Evolutionary conservation across 2,797 vertebrate species (phyloP).

Genomic region (Mormyrops boulengeri): DNA sequence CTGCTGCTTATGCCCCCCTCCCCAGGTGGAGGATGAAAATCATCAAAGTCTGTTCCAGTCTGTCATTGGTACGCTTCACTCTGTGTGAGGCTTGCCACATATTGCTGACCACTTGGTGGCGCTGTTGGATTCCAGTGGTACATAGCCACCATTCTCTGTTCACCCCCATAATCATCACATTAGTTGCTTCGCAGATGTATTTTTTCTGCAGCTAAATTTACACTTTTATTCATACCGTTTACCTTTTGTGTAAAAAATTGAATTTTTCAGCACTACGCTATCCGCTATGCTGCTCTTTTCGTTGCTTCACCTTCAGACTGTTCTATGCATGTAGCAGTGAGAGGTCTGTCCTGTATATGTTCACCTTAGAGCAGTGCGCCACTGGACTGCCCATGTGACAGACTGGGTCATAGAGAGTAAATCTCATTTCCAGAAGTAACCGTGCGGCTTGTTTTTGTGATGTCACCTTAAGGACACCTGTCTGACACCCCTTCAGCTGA

Average conservation of each 20-base stretch:
- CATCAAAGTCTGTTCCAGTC: background rate
- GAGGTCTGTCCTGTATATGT: background rate
- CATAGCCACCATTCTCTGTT: background rate
- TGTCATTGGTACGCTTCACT: background rate
- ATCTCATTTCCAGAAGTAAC: background rate
- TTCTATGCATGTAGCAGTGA: background rate
- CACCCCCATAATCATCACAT: background rate
- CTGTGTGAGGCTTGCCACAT: background rate
- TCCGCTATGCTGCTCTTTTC: background rate
- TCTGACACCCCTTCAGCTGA: background rate
- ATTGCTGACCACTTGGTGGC: background rate
- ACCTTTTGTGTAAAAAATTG: background rate
- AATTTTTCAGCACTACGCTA: background rate
- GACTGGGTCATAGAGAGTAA: background rate
- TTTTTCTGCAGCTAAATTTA: background rate
- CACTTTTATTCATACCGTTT: background rate
- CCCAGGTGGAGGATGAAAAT: background rate
- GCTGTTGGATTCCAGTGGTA: background rate
- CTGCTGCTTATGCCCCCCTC: background rate
- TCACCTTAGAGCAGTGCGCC: background rate
- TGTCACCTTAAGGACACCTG: background rate
- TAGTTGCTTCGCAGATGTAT: background rate
- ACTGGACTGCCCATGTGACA: background rate
- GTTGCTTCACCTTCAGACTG: background rate
- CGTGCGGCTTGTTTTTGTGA: background rate